phyloP scores from a whole-genome alignment of 1,140 invertebrate genomes.

The Caenorhabditis remanei region DNA sequence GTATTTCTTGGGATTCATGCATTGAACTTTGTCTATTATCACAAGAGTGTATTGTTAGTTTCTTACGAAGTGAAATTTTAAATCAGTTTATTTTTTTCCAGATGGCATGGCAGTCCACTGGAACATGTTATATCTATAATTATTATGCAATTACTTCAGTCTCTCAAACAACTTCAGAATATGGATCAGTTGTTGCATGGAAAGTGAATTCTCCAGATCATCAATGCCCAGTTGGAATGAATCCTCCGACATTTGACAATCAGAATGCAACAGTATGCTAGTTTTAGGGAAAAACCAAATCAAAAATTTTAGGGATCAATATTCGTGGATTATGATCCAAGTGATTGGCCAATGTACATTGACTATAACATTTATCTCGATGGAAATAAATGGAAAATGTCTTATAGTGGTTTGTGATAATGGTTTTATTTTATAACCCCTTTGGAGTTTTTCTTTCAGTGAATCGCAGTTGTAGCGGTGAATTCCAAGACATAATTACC shows the following conservation, averaged over 20 bases:
- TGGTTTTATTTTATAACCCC: neutral
- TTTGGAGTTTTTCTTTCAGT: too few relatives aligned
- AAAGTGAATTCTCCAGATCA: neutral
- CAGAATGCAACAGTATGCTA: constrained; percentile 18
- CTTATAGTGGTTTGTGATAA: neutral
- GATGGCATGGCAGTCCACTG: neutral
- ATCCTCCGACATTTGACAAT: constrained; percentile 21
- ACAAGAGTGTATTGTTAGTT: neutral
- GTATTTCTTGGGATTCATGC: neutral
- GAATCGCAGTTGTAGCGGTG: too few relatives aligned
- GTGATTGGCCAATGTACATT: neutral
- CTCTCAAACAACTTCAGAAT: neutral
- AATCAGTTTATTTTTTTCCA: neutral
- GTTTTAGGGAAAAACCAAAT: neutral
- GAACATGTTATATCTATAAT: neutral
- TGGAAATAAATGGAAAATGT: neutral
- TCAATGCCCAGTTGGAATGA: neutral
- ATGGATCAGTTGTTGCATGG: constrained; percentile 12
- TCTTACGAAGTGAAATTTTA: neutral
- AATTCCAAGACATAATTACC: neutral
- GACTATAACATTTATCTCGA: constrained; percentile 1
- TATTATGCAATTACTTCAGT: constrained; percentile 2
- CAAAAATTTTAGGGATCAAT: neutral
- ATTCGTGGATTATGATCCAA: neutral
- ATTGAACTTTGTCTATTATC: neutral